These are phyloP conservation scores for Neodiprion lecontei DNA, from an alignment of 1,140 invertebrate genomes.

Conservation along the genomic window DNA sequence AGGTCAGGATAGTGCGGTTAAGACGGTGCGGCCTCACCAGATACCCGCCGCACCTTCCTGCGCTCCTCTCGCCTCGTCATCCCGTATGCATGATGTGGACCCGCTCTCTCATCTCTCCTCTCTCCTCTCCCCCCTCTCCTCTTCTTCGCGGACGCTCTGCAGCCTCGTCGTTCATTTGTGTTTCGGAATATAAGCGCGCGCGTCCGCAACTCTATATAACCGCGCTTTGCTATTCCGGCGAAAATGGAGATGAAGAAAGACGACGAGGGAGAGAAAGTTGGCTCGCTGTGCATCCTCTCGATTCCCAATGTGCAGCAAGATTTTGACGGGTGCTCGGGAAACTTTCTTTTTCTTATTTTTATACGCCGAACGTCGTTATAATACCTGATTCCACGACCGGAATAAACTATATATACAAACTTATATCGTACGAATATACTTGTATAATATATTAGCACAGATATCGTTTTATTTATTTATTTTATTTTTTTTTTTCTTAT, in stretches of 20 bases:
- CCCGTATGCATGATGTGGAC: not conserved
- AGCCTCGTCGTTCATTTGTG: slow-evolving; percentile 8
- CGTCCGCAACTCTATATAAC: slow-evolving; percentile 14
- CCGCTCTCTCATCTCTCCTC: slow-evolving; percentile 13
- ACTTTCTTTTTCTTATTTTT: no score
- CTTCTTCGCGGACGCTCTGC: slow-evolving; percentile 8
- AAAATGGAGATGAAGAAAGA: not conserved
- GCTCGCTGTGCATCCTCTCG: slow-evolving; percentile 18
- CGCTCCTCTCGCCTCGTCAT: slow-evolving; percentile 10
- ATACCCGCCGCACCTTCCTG: not conserved
- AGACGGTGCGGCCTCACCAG: slow-evolving; percentile 18
- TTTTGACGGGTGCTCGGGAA: no score
- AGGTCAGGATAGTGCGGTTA: not conserved
- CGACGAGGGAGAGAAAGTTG: slow-evolving; percentile 17
- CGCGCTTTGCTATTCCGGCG: slow-evolving; percentile 3
- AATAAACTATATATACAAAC: no score
- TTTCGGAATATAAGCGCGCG: slow-evolving; percentile 21
- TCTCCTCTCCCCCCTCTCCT: slow-evolving; percentile 13
- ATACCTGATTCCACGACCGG: no score
- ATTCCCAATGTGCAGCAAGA: slow-evolving; percentile 19
- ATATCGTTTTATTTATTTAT: no score
- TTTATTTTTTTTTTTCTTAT: no score
- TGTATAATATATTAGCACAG: no score
- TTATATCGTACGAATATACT: no score
- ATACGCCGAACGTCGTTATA: no score